Evolutionary conservation across 2,797 vertebrate genomes (phyloP).

Genomic region (Ambastaia sidthimunki): DNA sequence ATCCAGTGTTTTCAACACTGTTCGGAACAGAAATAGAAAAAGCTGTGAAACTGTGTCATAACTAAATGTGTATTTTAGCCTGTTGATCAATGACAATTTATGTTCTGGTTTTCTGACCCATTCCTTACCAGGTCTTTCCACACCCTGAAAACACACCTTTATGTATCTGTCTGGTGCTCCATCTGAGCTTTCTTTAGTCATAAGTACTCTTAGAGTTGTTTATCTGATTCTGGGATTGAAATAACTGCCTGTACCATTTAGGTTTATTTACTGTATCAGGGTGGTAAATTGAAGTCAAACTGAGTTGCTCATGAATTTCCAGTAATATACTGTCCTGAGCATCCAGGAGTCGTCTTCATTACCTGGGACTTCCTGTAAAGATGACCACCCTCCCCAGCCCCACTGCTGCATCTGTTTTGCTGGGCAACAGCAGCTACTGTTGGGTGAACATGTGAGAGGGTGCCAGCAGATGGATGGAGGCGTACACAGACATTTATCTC

Average conservation of each 20-base stretch:
- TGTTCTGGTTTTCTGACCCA: too few relatives aligned
- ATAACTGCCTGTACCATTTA: conserved; percentile 11
- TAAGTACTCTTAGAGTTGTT: background rate
- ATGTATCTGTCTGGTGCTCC: background rate
- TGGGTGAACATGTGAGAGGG: conserved; percentile 54
- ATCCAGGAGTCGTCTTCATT: conserved; percentile 48
- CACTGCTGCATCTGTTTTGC: conserved; percentile 57
- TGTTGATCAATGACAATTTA: too few relatives aligned
- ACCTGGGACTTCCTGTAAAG: conserved; percentile 43
- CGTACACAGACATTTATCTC: conserved; percentile 65
- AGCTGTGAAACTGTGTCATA: background rate
- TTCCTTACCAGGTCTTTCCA: too few relatives aligned
- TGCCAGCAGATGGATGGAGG: conserved; percentile 65
- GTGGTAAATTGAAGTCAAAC: conserved; percentile 46
- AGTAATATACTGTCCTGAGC: conserved; percentile 51
- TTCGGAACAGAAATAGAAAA: too few relatives aligned
- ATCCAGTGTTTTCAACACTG: too few relatives aligned
- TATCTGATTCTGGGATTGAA: conserved; percentile 41
- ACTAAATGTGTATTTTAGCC: too few relatives aligned
- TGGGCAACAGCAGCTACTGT: conserved; percentile 56
- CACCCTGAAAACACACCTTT: background rate
- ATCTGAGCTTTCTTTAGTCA: background rate
- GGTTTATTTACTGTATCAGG: conserved; percentile 52
- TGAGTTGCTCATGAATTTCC: conserved; percentile 49
- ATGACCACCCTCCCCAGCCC: conserved; percentile 54